These are phyloP conservation scores for Malurus alboscapulatus DNA, from an alignment of 2,113 vertebrate species.

Conservation along the genomic window DNA sequence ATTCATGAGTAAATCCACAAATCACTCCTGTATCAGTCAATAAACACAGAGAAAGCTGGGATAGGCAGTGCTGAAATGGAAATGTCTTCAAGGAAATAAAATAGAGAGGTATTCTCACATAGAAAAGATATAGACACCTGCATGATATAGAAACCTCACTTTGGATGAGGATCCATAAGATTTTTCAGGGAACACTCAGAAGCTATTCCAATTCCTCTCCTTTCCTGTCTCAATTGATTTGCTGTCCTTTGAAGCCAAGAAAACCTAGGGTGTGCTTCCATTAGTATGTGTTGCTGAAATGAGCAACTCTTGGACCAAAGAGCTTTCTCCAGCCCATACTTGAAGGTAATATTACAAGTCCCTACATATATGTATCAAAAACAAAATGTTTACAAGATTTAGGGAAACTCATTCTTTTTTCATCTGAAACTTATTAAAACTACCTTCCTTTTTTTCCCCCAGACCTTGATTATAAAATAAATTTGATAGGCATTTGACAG, in stretches of 20 bases:
- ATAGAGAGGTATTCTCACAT: accelerated
- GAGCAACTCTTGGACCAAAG: not conserved
- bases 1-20: not conserved
- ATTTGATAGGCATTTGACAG: not conserved
- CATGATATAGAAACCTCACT: not conserved
- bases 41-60: not conserved
- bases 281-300: not conserved
- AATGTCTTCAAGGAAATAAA: not conserved
- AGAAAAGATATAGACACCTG: not conserved
- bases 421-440: not conserved
- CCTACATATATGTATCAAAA: not conserved
- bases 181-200: not conserved
- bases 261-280: not conserved
- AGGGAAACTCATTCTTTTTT: not conserved
- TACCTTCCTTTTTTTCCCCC: accelerated
- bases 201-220: not conserved
- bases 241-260: not conserved
- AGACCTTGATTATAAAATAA: not conserved
- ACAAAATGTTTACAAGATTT: not conserved
- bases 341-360: not conserved
- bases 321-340: not conserved
- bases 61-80: not conserved
- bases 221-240: not conserved
- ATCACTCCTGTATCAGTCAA: not conserved
- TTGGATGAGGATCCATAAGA: not conserved